Percentiles rank a stretch among this genome's conserved stretches.
These are phyloP conservation scores for Heteromyza rotundicornis DNA, from an alignment of 2,888 invertebrate species.

Conservation along the genomic window DNA sequence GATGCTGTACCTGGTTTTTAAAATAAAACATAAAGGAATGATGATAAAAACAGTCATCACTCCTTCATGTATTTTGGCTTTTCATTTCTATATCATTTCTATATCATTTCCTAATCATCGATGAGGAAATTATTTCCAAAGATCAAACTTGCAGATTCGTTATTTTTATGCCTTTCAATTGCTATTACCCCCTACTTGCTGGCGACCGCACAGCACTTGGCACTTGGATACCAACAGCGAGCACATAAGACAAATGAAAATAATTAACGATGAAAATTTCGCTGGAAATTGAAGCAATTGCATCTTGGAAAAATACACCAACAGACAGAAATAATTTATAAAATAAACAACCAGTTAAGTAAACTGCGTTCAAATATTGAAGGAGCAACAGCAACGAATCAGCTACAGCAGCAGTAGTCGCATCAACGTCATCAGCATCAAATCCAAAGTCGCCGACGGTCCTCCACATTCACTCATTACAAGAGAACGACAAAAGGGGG, in stretches of 20 bases:
- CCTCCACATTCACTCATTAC: not conserved
- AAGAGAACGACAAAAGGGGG: not conserved
- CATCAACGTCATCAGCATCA: not conserved
- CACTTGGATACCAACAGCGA: not conserved
- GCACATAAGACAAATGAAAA: not conserved
- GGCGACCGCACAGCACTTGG: not conserved
- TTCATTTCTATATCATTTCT: too few relatives aligned
- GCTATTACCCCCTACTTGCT: not conserved
- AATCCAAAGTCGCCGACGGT: not conserved
- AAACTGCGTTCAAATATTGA: not conserved
- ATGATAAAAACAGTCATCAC: too few relatives aligned
- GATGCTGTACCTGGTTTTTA: too few relatives aligned
- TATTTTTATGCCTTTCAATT: too few relatives aligned
- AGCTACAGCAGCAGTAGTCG: not conserved
- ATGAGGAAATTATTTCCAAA: too few relatives aligned
- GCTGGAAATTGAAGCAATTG: constrained; percentile 3
- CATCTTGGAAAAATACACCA: not conserved
- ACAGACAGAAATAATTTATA: constrained; percentile 40
- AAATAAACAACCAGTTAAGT: constrained; percentile 33
- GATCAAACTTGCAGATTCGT: too few relatives aligned
- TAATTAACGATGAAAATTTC: too few relatives aligned
- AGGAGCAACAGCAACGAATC: not conserved
- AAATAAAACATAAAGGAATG: too few relatives aligned
- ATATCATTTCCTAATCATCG: too few relatives aligned
- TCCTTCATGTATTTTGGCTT: too few relatives aligned